Percentiles rank a stretch among this genome's conserved stretches.
These are phyloP conservation scores for Periophthalmodon schlosseri DNA, from an alignment of 2,113 vertebrate genomes.

Conservation along the genomic window DNA sequence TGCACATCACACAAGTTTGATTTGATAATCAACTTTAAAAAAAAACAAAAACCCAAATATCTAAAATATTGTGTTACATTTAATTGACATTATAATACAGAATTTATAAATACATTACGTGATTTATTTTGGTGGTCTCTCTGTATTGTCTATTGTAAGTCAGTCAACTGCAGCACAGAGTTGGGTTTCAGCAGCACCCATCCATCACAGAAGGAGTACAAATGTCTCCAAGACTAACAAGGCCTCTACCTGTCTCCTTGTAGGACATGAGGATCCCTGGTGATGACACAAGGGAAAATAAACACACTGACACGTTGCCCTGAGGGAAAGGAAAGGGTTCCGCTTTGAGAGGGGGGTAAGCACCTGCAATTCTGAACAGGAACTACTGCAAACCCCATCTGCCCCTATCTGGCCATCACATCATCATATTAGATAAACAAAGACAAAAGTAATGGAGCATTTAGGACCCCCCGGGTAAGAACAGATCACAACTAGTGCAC, in stretches of 20 bases:
- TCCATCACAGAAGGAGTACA: constrained; percentile 28
- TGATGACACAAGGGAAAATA: constrained; percentile 69
- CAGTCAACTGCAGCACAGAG: constrained; percentile 23
- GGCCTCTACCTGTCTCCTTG: constrained; percentile 34
- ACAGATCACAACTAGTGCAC: constrained; percentile 73
- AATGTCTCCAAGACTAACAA: constrained; percentile 34
- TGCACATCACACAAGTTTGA: no score
- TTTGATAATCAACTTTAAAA: no score
- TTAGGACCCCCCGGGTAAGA: constrained; percentile 66
- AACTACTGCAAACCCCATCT: constrained; percentile 65
- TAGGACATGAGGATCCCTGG: constrained; percentile 50
- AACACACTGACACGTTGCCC: constrained; percentile 65
- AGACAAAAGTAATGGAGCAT: constrained; percentile 68
- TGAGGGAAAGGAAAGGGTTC: constrained; percentile 49
- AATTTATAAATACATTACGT: not conserved
- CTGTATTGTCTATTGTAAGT: not conserved
- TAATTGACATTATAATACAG: no score
- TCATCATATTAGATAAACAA: constrained; percentile 70
- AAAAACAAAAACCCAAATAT: no score
- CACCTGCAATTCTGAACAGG: constrained; percentile 71
- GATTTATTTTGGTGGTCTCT: not conserved
- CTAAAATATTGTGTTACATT: no score
- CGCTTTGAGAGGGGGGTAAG: constrained; percentile 25
- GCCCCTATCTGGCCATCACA: constrained; percentile 69
- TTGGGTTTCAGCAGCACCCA: constrained; percentile 21